These are phyloP conservation scores for Todiramphus chloris DNA, from an alignment of 2,113 vertebrate species.

Conservation along the genomic window DNA sequence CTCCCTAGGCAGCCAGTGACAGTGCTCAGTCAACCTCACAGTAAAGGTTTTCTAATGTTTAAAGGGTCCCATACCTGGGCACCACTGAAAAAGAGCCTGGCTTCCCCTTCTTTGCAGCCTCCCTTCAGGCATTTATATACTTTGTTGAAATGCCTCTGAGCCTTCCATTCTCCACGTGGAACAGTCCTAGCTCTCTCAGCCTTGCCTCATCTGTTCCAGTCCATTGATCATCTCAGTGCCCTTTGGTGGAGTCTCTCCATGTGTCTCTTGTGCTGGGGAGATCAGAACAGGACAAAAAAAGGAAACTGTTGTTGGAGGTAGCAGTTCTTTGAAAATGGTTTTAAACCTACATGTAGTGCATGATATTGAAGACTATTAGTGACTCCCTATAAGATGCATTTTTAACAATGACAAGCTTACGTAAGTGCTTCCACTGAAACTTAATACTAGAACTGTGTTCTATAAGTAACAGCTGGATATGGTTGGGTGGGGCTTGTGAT, in stretches of 20 bases:
- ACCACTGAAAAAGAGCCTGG: neutral
- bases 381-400: neutral
- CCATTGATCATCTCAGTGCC: neutral
- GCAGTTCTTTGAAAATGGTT: neutral
- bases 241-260: neutral
- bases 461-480: neutral
- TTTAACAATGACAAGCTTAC: neutral
- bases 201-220: neutral
- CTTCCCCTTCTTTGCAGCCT: neutral
- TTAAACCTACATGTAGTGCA: neutral
- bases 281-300: neutral
- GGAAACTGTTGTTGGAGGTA: neutral
- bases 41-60: neutral
- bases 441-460: neutral
- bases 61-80: neutral
- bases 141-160: neutral
- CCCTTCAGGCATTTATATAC: neutral
- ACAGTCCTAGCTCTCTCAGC: neutral
- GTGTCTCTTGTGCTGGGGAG: neutral
- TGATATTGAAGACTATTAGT: neutral
- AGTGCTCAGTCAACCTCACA: neutral
- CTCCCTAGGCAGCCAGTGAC: accelerated
- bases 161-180: neutral
- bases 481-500: neutral
- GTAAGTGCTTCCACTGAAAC: neutral